Conservation (phyloP, 1,140 invertebrate species). For the Planococcus citri region DNA sequence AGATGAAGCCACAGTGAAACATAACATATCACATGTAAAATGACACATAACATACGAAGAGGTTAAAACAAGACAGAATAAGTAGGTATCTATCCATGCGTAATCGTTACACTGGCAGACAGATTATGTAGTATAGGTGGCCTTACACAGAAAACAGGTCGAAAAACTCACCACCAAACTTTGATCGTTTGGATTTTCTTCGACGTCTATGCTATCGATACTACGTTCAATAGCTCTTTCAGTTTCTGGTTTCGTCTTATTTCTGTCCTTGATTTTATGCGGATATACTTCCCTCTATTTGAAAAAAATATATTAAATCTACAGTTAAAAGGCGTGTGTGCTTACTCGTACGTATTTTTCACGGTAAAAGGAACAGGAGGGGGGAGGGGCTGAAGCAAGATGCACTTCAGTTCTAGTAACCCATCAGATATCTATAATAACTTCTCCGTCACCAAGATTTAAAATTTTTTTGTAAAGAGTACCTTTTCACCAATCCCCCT, state of each 20-base stretch:
- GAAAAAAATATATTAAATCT: neutral
- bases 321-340: neutral
- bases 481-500: too few species aligned
- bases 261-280: conserved; percentile 14
- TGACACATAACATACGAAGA: too few species aligned
- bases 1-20: too few species aligned
- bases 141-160: neutral
- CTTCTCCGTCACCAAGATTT: too few species aligned
- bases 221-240: conserved; percentile 5
- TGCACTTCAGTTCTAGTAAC: neutral
- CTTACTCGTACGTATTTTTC: too few species aligned
- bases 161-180: conserved; percentile 11
- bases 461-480: too few species aligned
- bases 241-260: neutral
- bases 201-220: neutral
- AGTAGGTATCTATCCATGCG: too few species aligned
- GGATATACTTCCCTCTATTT: conserved; percentile 12
- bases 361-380: too few species aligned
- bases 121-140: neutral
- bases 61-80: too few species aligned
- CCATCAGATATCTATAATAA: too few species aligned
- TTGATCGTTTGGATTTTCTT: neutral
- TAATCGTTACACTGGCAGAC: neutral
- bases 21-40: too few species aligned
- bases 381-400: neutral